Base-by-base conservation (phyloP, 2,113 vertebrate genomes). In the Halichoerus grypus region DNA sequence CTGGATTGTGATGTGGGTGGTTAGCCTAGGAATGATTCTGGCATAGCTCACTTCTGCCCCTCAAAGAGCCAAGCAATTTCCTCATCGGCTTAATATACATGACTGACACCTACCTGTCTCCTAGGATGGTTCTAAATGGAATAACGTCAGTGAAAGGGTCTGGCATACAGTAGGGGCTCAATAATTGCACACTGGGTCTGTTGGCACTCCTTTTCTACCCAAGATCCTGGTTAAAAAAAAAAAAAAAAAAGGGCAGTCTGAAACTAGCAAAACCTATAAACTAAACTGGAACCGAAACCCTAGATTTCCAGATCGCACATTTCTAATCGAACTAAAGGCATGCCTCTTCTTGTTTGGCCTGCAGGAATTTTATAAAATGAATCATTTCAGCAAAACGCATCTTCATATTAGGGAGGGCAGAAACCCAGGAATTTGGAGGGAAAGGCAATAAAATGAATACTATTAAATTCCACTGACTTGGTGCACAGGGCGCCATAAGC, bases 371-470 rank as follows among this genome's bases (percentile, higher is more conserved):
- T 53, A 13, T 82, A 74, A 98, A 97, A 94, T 91, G 57, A 97
- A 96, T 97, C 91, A 97, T 86, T 97, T 96, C 61, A 91, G 42
- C 61, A 96, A 95, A 97, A 86, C 46, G 6, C 22, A 92, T 95
- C 89, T 95, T 94, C 77, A 72, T 86, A 79, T 86, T 69, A 95
- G 77, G 67, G 28, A 96, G 96, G 39, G 81, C 89, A 82, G 81
- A 90, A 96, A 77, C 71, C 57, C 22, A 79, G 53, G 76, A 91
- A 88, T 93, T 39, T 95, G 5, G n/a, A 28, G 28, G n/a, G 15
- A 33, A 71, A 16, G 9, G 28, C 51, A 91, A 83, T 87, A 94
- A 97, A 81, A 76, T 8, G 46, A 90, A 77, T 61, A 63, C 42
- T 90, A 91, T 72, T 89, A 55, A 88, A 95, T 96, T 72, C 93